Base-by-base conservation (phyloP, 2,888 invertebrate species). In the Agrotis puta region DNA sequence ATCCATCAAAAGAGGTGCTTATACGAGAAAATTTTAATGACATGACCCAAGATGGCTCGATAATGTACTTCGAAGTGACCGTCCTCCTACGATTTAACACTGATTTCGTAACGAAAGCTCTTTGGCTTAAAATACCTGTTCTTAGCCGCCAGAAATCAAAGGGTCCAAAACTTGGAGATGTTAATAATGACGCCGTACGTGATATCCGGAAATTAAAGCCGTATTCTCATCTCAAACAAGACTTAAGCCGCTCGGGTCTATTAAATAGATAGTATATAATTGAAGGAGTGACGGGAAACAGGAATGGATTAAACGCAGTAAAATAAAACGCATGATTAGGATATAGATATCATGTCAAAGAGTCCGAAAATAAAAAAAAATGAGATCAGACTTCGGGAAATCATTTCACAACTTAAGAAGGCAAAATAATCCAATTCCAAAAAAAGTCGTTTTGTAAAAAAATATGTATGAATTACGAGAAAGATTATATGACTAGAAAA, bases 131-230 rank as follows among this genome's bases (percentile, higher is more conserved):
- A 67, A 70, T 77, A 80, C 73, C 71, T 65, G 66, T 69, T 83
- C 64, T 53, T 33, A 58, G 58, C 58, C 54, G 58, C 22, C 24
- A 45, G 70, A 69, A 72, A 68, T 64, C 54, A 53, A 72, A 73
- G 58, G 69, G 56, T 51, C 43, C 58, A 64, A 45, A 73, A 65
- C 45, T 74, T 57, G 50, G 24, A 61, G 27, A 75, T 71, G 78
- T 56, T 74, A 77, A 77, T 75, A 78, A 77, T 81, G 56, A 64
- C 56, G 20, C 43, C 53, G 58, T 75, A 63, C 64, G 65, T 76
- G 71, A 61, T 84, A 77, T 84, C 83, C 82, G 82, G 74, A 72
- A 76, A 77, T 66, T 74, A 75, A 66, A 69, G 50, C 39, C 67
- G 58, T 73, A 71, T 82, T 77, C 63, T 58, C 71, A 74, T 80